Base-by-base conservation (phyloP, 2,888 invertebrate species). In the Gryllus longicercus region DNA sequence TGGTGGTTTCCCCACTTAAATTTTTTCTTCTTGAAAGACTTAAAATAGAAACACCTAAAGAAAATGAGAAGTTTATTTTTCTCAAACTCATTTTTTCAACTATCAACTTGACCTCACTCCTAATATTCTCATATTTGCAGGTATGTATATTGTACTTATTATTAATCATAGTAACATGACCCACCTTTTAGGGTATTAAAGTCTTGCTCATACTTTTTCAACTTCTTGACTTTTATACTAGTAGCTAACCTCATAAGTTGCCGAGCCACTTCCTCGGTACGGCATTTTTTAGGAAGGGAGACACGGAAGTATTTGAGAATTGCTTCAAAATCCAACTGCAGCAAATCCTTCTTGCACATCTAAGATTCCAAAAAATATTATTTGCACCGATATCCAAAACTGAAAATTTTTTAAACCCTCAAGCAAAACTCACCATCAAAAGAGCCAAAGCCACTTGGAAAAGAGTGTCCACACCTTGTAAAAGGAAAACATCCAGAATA, bases 301-400 rank as follows among this genome's bases (percentile, higher is more conserved):
- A 99, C 98, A 82, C 99, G 93, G 87, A 99, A 99, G 89, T 98
- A 99, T 87, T 99, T 99, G 83, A 99, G 90, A 81, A 98, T 95
- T 23, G 98, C 98, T 88, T 99, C 99, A 86, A 99, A 99, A 88
- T 99, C 99, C 83, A 97, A 90, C 83, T 94, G 93, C 80, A 99
- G 88, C 51, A 99, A 89, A 86, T 99, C 98, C 84, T 96, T 95
- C 85, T 96, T 94, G 82, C 96, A 96, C 83, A 91, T 89, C 91
- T 92, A 85, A 8, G 2, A 77, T 63, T 14, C 8, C 14, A 63
- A 63, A 18, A 63, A 63, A 18, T 14, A 11, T 63, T 63, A 18
- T 63, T 63, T 63, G 63, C 14, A 63, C 8, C 63, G 12, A 63
- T 38, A 38, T 38, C 8, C 8, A 38, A 38, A 38, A 38, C 8